Evolutionary conservation across 2,113 vertebrate genomes (phyloP), one percentile per base, ranked within the genome.

Genomic region (Rhinoderma darwinii): DNA sequence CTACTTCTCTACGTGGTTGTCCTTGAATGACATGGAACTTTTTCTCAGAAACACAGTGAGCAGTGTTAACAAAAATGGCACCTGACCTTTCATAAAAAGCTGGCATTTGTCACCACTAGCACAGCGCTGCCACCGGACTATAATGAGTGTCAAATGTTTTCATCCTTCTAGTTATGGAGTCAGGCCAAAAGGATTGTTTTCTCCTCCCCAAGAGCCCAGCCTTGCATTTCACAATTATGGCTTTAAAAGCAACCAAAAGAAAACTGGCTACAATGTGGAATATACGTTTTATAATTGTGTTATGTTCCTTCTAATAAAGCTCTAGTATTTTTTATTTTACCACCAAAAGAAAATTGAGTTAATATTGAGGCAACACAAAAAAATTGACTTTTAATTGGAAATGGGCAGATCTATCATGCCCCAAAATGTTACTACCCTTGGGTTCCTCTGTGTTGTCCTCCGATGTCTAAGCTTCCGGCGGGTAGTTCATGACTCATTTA

Each of bases 1-100:
- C 43, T 63, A 43, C 35, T 41, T 63, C 37, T 81, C 54, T 27
- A 43, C 32, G 37, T 61, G 37, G 20, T 25, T 73, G 82, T 83
- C 82, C 82, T 83, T 37, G 35, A 30, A 72, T 83, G 82, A 83
- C 66, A 35, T 44, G 27, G 27, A 44, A 82, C 59, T 20, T 63
- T 82, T 82, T 3, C 50, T 56, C 9, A n/a, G 59, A 66, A 82
- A 82, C 79, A 80, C 35, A 61, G 59, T 30, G 59, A 44, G 25
- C 56, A 43, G 25, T 66, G 56, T 30, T 82, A 61, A 63, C 37
- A 82, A 66, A 66, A 15, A 27, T 82, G 80, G 56, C 80, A 66
- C 59, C 61, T 82, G 80, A 66, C 80, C 56, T 82, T 82, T 47
- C 41, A 39, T 35, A 51, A 73, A 51, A 50, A 39, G 43, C 22